Base-by-base conservation (phyloP, 1,140 invertebrate species). In the Hermetia illucens region DNA sequence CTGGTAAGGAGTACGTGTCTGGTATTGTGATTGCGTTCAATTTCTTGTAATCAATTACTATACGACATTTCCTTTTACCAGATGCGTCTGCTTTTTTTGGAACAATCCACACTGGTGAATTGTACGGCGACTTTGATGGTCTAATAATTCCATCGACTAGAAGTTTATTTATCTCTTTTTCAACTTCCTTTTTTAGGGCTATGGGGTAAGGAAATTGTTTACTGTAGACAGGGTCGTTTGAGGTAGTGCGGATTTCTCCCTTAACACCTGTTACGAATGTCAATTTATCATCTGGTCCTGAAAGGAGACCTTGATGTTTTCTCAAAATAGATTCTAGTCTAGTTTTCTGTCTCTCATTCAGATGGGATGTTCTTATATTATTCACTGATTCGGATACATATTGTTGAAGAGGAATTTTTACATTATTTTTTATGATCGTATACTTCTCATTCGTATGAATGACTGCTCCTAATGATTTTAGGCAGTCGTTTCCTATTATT, bases 1-100 rank as follows among this genome's bases (percentile, higher is more conserved):
- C 48, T 3, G 68, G 67, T 5, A 73, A 40, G 6, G 69, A 69
- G 48, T 53, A 69, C 12, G 38, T 34, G 40, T 69, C 65, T n/a
- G 46, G 36, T n/a, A 52, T 39, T n/a, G 51, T 54, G 35, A 44
- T 42, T 32, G 47, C 38, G 40, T 56, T 55, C 18, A 52, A 21
- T 43, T 48, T 50, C 19, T 48, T 27, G 35, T 46, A 57, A 39
- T 55, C 54, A 16, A 55, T 37, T 2, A 50, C 49, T 17, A 54
- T 21, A 6, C 53, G 19, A 40, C 40, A 51, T 45, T 55, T 55
- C 24, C 31, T 39, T 42, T 53, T 44, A 21, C 47, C 48, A n/a
- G 15, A 8, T 24, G 13, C 8, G 13, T 27, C 24, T 27, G 24
- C 29, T 35, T 44, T 46, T 24, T 36, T 36, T 19, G 19, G 5